Evolutionary conservation across 1,140 invertebrate genomes (phyloP).

Genomic region (Lepidostoma basale): DNA sequence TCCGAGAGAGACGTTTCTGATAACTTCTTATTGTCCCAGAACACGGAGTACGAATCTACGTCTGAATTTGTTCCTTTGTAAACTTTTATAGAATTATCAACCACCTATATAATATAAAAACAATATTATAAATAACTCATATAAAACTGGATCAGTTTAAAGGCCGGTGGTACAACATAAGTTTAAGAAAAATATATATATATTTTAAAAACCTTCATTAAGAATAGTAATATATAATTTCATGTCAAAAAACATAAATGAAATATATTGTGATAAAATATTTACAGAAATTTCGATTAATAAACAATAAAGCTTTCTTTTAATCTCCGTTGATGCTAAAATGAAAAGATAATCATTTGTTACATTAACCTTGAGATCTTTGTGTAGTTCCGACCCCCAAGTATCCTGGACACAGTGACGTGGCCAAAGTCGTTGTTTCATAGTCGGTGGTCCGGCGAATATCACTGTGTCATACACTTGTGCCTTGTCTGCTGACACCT

Average conservation of each 20-base stretch:
- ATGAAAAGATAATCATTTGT: too few relatives aligned
- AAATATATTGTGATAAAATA: not conserved
- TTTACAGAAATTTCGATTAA: not conserved
- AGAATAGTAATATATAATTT: too few relatives aligned
- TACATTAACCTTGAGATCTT: slow-evolving; percentile 78
- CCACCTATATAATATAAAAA: slow-evolving; percentile 60
- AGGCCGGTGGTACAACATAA: too few relatives aligned
- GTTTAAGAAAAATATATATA: too few relatives aligned
- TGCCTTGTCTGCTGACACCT: slow-evolving; percentile 73
- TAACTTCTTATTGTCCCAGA: slow-evolving; percentile 95
- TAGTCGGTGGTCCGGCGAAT: slow-evolving; percentile 83
- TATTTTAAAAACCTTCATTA: too few relatives aligned
- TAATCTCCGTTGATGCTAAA: too few relatives aligned
- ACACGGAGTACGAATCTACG: slow-evolving; percentile 96
- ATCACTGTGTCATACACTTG: slow-evolving; percentile 88
- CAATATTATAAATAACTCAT: not conserved
- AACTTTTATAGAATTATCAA: slow-evolving; percentile 79
- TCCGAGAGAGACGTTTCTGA: slow-evolving; percentile 84
- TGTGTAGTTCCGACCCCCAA: slow-evolving; percentile 92
- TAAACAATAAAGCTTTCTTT: too few relatives aligned
- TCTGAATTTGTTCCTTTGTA: slow-evolving; percentile 94
- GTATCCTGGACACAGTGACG: slow-evolving; percentile 93
- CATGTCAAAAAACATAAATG: too few relatives aligned
- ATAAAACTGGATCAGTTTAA: too few relatives aligned
- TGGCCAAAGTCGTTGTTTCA: slow-evolving; percentile 91